Evolutionary conservation across 2,888 invertebrate species (phyloP).

Genomic region (Stegophylla sp.): DNA sequence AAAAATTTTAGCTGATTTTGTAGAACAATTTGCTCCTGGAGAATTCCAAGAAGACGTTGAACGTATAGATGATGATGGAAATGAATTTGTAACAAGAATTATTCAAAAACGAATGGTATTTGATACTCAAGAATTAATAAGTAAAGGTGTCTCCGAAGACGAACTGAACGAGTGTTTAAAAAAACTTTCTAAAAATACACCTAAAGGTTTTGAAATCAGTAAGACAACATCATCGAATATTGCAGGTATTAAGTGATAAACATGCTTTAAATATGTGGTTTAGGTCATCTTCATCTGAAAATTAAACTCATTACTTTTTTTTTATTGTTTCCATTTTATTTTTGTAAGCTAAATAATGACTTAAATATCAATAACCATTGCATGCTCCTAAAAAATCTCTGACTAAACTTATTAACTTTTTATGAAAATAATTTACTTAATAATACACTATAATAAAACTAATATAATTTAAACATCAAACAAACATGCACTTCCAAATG

Average conservation of each 20-base stretch:
- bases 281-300: conserved; percentile 37
- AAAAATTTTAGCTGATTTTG: conserved; percentile 67
- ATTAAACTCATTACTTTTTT: conserved; percentile 33
- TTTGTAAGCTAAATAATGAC: not conserved
- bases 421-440: not conserved
- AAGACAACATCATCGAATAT: conserved; percentile 36
- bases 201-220: conserved; percentile 36
- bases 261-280: conserved; percentile 24
- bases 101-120: conserved; percentile 54
- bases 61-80: conserved; percentile 37
- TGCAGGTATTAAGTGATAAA: conserved; percentile 35
- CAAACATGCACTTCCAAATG: not conserved
- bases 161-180: conserved; percentile 47
- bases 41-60: conserved; percentile 64
- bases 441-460: not conserved
- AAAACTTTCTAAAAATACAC: conserved; percentile 37
- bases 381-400: conserved; percentile 25
- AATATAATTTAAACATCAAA: not conserved
- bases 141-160: conserved; percentile 45
- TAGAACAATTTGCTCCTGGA: conserved; percentile 68
- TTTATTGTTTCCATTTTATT: conserved; percentile 16
- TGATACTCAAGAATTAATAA: conserved; percentile 33
- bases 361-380: conserved; percentile 39
- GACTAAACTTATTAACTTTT: not conserved
- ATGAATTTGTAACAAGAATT: conserved; percentile 15